Conservation (phyloP, 2,113 vertebrate species). For the Perca flavescens region DNA sequence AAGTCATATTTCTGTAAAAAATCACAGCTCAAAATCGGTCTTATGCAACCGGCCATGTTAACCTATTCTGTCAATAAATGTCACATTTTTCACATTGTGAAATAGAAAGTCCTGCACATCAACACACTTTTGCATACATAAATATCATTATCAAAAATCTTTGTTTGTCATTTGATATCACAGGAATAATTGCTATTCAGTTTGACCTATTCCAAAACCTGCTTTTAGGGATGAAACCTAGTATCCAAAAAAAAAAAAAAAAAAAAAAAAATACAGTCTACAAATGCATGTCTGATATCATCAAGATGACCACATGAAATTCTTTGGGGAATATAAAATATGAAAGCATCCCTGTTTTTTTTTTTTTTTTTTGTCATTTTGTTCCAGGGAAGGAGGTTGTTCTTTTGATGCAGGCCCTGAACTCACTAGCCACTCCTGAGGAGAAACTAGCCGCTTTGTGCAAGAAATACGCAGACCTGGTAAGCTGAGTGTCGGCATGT, state of each 20-base stretch:
- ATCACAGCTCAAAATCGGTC: background rate
- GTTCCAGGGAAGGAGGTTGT: conserved; percentile 95
- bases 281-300: background rate
- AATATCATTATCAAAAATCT: no score
- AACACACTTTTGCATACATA: background rate
- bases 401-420: conserved; percentile 97
- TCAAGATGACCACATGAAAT: background rate
- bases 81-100: no score
- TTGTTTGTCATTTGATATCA: no score
- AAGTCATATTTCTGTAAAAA: background rate
- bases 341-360: no score
- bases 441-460: conserved; percentile 98
- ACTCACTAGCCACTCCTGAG: conserved; percentile 94
- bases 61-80: background rate
- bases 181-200: background rate
- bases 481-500: conserved; percentile 74
- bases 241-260: no score
- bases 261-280: background rate
- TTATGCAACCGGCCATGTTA: background rate
- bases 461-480: conserved; percentile 98
- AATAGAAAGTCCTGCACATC: background rate
- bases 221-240: background rate
- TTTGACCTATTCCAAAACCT: background rate
- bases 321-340: background rate
- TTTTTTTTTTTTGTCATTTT: conserved; percentile 1